Evolutionary conservation across 1,140 invertebrate species (phyloP).

Genomic region (Tribolium madens): DNA sequence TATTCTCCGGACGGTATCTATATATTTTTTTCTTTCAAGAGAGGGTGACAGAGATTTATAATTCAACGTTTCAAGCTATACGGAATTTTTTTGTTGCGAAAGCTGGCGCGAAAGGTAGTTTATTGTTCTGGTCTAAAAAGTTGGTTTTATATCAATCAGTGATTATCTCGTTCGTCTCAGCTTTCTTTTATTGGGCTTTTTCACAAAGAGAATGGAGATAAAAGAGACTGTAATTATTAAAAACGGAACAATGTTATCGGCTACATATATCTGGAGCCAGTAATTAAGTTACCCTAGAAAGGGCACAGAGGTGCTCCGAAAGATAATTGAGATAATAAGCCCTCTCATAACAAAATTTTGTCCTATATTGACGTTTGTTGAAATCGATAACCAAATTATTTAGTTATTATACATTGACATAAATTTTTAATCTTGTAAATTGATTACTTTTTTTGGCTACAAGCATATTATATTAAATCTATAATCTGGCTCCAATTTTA

Average conservation of each 20-base stretch:
- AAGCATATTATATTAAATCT: no score
- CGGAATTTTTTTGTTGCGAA: slow-evolving; percentile 15
- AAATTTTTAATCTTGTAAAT: no score
- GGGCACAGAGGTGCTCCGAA: not conserved
- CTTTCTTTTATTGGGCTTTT: not conserved
- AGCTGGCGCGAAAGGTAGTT: slow-evolving; percentile 13
- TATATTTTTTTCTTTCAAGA: not conserved
- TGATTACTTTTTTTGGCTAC: no score
- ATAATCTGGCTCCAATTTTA: no score
- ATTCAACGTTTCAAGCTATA: not conserved
- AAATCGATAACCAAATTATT: not conserved
- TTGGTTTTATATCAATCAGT: slow-evolving; percentile 35
- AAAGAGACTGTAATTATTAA: slow-evolving; percentile 10
- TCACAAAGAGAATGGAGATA: not conserved
- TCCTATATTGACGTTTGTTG: not conserved
- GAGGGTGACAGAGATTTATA: slow-evolving; percentile 32
- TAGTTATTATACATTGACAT: no score
- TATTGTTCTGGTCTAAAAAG: slow-evolving; percentile 31
- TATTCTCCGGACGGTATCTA: slow-evolving; percentile 14
- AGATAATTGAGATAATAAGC: not conserved
- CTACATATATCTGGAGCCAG: not conserved
- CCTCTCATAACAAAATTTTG: not conserved
- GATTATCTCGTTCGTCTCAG: slow-evolving; percentile 1
- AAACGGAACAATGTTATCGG: slow-evolving; percentile 1
- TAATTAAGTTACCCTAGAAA: not conserved